Evolutionary conservation across 2,888 invertebrate genomes (phyloP).

Genomic region (Sericinus montela): DNA sequence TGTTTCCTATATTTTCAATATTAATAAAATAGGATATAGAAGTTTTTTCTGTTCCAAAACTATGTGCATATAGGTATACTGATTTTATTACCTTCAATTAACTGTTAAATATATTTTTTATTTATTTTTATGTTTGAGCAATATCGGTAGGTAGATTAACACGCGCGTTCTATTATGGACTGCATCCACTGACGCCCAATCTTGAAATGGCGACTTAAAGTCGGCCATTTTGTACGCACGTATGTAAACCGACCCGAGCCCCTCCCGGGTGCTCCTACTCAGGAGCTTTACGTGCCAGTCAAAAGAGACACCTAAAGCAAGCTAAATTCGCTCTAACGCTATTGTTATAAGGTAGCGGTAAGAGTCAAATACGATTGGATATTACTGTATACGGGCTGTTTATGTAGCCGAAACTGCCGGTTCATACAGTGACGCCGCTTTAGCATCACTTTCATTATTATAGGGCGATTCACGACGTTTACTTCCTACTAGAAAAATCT

Average conservation of each 20-base stretch:
- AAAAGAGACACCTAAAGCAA: conserved; percentile 31
- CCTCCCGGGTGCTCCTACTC: conserved; percentile 53
- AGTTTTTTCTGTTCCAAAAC: no score
- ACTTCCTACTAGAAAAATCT: conserved; percentile 68
- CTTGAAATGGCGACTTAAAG: conserved; percentile 40
- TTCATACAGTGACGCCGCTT: conserved; percentile 77
- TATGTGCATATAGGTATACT: no score
- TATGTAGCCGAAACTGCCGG: conserved; percentile 79
- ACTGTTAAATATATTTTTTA: no score
- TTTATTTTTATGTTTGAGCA: no score
- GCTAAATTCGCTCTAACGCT: conserved; percentile 33
- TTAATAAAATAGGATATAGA: no score
- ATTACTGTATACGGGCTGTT: conserved; percentile 71
- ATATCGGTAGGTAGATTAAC: no score
- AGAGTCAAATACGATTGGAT: conserved; percentile 34
- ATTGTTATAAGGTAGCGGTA: conserved; percentile 26
- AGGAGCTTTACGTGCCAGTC: conserved; percentile 45
- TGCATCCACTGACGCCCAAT: not conserved
- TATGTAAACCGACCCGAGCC: conserved; percentile 59
- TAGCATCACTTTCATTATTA: conserved; percentile 79
- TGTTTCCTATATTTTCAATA: no score
- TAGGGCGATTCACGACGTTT: conserved; percentile 78
- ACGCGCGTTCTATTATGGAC: not conserved
- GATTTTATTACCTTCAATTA: no score
- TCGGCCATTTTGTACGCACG: conserved; percentile 68